phyloP scores from a whole-genome alignment of 1,140 invertebrate genomes.

The Neodiprion lecontei region DNA sequence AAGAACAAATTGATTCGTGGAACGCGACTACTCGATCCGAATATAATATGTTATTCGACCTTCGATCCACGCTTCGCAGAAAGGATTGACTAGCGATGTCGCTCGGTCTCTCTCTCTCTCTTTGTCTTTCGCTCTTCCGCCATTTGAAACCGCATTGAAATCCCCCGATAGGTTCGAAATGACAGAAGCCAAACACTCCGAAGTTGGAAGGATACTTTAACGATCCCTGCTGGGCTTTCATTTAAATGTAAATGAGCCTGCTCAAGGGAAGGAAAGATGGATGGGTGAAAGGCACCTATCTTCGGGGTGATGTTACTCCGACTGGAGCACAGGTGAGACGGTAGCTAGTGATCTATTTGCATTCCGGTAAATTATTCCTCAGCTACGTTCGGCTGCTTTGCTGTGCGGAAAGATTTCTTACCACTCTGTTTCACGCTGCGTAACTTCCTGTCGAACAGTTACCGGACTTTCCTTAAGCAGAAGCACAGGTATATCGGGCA shows the following conservation, averaged over 20 bases:
- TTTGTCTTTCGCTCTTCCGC: too few species aligned
- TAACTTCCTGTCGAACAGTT: too few species aligned
- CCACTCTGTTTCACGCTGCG: too few species aligned
- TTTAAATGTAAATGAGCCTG: slow-evolving; percentile 46
- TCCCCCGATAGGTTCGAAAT: background rate
- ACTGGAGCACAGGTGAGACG: background rate
- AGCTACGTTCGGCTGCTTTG: too few species aligned
- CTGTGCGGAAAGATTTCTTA: too few species aligned
- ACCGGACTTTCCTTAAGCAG: too few species aligned
- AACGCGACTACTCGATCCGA: background rate
- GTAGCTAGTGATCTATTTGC: background rate
- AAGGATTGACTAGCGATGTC: background rate
- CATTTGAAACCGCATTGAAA: background rate
- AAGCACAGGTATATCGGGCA: too few species aligned
- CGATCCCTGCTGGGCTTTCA: slow-evolving; percentile 32
- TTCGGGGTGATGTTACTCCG: background rate
- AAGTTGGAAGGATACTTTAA: slow-evolving; percentile 4
- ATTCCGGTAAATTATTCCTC: too few species aligned
- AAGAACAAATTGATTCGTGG: background rate
- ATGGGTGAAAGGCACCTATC: too few species aligned
- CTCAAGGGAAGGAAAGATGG: background rate
- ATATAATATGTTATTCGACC: too few species aligned
- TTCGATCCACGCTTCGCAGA: background rate
- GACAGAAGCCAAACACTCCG: slow-evolving; percentile 1
- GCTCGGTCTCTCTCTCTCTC: background rate